Conservation (phyloP, 1,140 invertebrate species). For the Acromyrmex echinatior region DNA sequence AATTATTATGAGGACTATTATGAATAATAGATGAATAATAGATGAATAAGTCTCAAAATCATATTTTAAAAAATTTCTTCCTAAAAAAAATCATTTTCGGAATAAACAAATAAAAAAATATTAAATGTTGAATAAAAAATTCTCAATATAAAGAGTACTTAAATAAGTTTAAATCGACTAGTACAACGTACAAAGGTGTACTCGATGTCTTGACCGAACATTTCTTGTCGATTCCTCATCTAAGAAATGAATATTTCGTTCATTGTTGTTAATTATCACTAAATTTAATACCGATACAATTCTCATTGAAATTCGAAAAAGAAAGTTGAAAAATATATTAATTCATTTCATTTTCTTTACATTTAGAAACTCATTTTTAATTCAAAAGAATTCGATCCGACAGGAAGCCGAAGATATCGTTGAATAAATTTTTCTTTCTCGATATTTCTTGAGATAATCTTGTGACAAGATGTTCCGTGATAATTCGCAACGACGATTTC, state of each 20-base stretch:
- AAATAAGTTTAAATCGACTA: background rate
- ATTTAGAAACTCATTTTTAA: background rate
- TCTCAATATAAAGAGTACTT: background rate
- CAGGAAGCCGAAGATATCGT: background rate
- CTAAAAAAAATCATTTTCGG: background rate
- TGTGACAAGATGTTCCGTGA: background rate
- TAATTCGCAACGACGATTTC: slow-evolving; percentile 23
- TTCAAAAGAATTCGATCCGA: background rate
- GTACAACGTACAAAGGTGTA: background rate
- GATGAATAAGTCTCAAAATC: background rate
- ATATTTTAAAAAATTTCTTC: background rate
- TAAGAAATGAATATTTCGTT: slow-evolving; percentile 14
- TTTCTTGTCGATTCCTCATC: slow-evolving; percentile 22
- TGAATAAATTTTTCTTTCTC: background rate
- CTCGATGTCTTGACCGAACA: slow-evolving; percentile 12
- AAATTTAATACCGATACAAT: background rate
- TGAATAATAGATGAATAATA: background rate
- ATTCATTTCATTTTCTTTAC: background rate
- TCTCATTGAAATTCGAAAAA: background rate
- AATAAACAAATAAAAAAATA: slow-evolving; percentile 1
- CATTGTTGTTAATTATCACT: slow-evolving; percentile 47
- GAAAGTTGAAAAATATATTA: background rate
- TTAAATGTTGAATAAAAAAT: background rate
- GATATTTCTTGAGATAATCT: background rate
- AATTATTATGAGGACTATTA: background rate